Conservation (phyloP, 2,888 invertebrate species). For the Phengaris arion region DNA sequence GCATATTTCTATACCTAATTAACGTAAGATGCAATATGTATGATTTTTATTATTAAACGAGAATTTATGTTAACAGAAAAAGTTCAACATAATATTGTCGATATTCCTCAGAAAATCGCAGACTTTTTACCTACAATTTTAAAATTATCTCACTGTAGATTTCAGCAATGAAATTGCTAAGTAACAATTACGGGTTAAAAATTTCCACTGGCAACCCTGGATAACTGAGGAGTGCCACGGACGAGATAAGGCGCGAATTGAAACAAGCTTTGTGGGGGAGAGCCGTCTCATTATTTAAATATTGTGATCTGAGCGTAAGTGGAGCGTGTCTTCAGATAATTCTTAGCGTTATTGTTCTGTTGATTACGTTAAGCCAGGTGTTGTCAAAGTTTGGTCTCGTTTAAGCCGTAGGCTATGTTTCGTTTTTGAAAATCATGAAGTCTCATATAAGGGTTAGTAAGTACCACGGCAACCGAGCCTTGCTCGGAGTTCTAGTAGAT, state of each 20-base stretch:
- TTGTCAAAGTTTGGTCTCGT: neutral
- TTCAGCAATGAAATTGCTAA: neutral
- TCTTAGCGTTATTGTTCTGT: slow-evolving; percentile 65
- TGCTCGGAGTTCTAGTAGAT: too few species aligned
- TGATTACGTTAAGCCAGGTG: slow-evolving; percentile 57
- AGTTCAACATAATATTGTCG: too few species aligned
- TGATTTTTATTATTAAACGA: too few species aligned
- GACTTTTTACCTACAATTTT: too few species aligned
- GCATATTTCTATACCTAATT: too few species aligned
- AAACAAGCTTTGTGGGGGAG: slow-evolving; percentile 53
- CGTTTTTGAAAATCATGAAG: neutral
- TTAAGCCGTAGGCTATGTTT: neutral
- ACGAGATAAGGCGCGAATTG: slow-evolving; percentile 65
- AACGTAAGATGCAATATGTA: too few species aligned
- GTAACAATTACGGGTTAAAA: neutral
- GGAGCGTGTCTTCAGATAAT: slow-evolving; percentile 58
- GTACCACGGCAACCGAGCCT: too few species aligned
- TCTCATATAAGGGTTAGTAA: neutral
- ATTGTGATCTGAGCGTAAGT: slow-evolving; percentile 70
- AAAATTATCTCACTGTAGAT: too few species aligned
- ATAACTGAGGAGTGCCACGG: slow-evolving; percentile 58
- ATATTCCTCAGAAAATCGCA: too few species aligned
- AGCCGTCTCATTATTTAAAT: slow-evolving; percentile 68
- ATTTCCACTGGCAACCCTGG: slow-evolving; percentile 28
- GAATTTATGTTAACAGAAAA: too few species aligned